Conservation (phyloP, 2,113 vertebrate genomes). For the Dicentrarchus labrax region DNA sequence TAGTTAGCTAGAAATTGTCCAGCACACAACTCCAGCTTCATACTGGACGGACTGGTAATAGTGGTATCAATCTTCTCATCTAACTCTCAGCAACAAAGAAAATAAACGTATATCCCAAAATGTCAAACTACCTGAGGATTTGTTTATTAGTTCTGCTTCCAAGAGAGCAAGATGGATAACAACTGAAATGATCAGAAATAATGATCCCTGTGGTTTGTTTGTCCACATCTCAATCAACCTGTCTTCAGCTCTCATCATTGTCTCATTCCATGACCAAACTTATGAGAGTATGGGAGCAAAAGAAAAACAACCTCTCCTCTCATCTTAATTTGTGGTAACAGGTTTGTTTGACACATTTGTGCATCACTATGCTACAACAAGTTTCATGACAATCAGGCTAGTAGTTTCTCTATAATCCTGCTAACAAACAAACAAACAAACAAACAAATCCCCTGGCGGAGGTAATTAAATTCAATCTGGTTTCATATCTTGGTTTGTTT, state of each 20-base stretch:
- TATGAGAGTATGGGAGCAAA: background rate
- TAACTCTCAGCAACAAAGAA: background rate
- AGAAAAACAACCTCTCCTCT: background rate
- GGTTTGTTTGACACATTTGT: background rate
- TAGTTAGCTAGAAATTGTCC: background rate
- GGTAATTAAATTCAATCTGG: background rate
- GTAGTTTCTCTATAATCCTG: too few species aligned
- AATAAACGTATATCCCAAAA: background rate
- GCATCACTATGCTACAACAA: background rate
- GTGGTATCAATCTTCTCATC: background rate
- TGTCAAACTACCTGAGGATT: background rate
- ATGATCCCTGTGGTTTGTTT: too few species aligned
- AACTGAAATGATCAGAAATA: too few species aligned
- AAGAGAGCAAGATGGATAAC: background rate
- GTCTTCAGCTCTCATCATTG: too few species aligned
- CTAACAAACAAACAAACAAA: too few species aligned
- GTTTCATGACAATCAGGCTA: too few species aligned
- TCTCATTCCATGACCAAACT: background rate
- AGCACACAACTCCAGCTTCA: background rate
- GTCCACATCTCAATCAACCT: too few species aligned
- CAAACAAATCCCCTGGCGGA: too few species aligned
- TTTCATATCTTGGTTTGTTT: slow-evolving; percentile 1
- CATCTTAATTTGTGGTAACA: too few species aligned
- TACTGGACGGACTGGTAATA: too few species aligned
- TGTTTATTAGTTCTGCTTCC: too few species aligned